Conservation (phyloP, 1,140 invertebrate species). For the Drosophila ficusphila region DNA sequence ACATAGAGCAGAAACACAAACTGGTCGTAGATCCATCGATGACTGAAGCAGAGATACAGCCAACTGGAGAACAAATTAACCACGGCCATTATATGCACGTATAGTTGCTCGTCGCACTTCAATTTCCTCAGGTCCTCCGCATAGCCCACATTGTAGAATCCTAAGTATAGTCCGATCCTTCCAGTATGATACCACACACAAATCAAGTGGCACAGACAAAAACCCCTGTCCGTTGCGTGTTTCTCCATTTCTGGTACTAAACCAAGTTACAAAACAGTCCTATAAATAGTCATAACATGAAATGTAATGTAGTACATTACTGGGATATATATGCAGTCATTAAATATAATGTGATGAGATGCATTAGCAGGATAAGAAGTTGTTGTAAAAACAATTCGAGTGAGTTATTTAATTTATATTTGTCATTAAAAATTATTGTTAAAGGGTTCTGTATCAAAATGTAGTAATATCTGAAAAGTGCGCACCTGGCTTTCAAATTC, state of each 20-base stretch:
- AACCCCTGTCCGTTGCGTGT: slow-evolving; percentile 49
- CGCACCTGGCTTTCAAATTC: not conserved
- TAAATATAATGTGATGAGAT: not conserved
- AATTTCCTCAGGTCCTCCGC: slow-evolving; percentile 12
- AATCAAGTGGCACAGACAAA: slow-evolving; percentile 59
- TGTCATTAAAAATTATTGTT: too few species aligned
- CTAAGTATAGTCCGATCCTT: slow-evolving; percentile 48
- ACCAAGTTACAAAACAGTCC: slow-evolving; percentile 3
- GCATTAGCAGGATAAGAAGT: not conserved
- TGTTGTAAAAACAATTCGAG: not conserved
- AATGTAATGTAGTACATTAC: not conserved
- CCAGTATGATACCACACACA: slow-evolving; percentile 45
- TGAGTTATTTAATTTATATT: too few species aligned
- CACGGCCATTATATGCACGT: slow-evolving; percentile 48
- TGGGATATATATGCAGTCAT: not conserved
- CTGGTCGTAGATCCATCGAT: slow-evolving; percentile 49
- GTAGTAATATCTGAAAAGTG: too few species aligned
- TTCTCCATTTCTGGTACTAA: slow-evolving; percentile 31
- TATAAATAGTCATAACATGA: not conserved
- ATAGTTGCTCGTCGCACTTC: slow-evolving; percentile 51
- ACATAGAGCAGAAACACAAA: slow-evolving; percentile 45
- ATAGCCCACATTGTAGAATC: slow-evolving; percentile 53
- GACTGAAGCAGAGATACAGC: slow-evolving; percentile 45
- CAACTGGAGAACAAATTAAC: slow-evolving; percentile 21
- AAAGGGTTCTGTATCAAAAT: too few species aligned